phyloP scores from a whole-genome alignment of 2,797 vertebrate species.

The Megaceryle alcyon region DNA sequence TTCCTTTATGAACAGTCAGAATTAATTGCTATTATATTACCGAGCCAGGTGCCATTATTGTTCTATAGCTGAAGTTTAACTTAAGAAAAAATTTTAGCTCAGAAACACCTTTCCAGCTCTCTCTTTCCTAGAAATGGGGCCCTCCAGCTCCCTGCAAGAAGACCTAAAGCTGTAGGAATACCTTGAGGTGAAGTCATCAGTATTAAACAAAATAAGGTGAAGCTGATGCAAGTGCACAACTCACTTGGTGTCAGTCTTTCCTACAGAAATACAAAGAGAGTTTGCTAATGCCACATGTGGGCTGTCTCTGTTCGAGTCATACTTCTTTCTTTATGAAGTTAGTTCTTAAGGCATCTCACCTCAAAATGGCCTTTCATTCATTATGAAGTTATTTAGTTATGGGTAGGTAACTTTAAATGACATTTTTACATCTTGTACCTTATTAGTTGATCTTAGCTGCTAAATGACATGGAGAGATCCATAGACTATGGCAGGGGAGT shows the following conservation, averaged over 20 bases:
- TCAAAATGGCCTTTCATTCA: constrained; percentile 61
- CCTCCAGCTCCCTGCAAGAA: neutral
- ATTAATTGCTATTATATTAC: constrained; percentile 61
- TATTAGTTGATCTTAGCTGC: constrained; percentile 50
- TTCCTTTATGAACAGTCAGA: constrained; percentile 47
- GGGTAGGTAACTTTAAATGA: constrained; percentile 60
- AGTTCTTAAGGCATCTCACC: constrained; percentile 52
- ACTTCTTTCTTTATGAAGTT: constrained; percentile 59
- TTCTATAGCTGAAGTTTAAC: constrained; percentile 1
- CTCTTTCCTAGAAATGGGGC: neutral
- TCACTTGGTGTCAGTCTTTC: constrained; percentile 46
- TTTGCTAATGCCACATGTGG: neutral
- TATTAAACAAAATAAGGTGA: constrained; percentile 10
- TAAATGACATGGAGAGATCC: constrained; percentile 16
- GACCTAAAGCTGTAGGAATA: neutral
- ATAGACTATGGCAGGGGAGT: neutral
- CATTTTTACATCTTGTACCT: constrained; percentile 34
- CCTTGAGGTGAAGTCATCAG: neutral
- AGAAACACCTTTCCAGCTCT: constrained; percentile 21
- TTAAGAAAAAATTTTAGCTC: constrained; percentile 39
- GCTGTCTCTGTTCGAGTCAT: neutral
- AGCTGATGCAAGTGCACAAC: neutral
- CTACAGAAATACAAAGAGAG: constrained; percentile 35
- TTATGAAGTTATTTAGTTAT: constrained; percentile 70
- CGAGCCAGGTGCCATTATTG: constrained; percentile 59